Evolutionary conservation across 2,113 vertebrate genomes (phyloP), one percentile per base, ranked within the genome.

Genomic region (Ornithorhynchus anatinus): DNA sequence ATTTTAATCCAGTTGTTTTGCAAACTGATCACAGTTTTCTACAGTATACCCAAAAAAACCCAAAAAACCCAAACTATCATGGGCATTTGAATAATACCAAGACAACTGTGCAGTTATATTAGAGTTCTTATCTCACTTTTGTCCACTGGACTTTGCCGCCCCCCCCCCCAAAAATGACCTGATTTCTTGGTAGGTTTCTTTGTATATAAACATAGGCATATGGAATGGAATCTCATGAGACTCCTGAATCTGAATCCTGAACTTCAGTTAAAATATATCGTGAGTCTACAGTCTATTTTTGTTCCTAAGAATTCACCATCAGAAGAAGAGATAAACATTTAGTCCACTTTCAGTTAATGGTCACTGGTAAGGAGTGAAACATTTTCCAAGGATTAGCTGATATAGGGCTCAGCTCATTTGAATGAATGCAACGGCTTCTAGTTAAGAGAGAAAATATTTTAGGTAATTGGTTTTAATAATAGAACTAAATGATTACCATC

Each of bases 391-490:
- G 3, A 69, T 48, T 54, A 62, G 3, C 5, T 70, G 45, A 83
- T 31, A 27, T 69, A 75, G 19, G 0, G 20, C 39, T 84, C 66
- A 53, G 59, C 33, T 77, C 42, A 70, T 43, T 66, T 74, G 83
- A 69, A 43, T 22, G 40, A 80, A 77, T 33, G 5, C 15, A 68
- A 82, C 57, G 14, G 1, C 11, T 66, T 31, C 33, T 56, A 17
- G 32, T 45, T 77, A 77, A 77, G 48, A 74, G 68, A 79, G 51
- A 85, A 66, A 75, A 69, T 72, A 79, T 57, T 25, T 63, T 58
- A 84, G 59, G 79, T 11, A 29, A 79, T 61, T 51, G 77, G 62
- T 69, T 69, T 22, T 69, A 81, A 81, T 74, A 62, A 76, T 62
- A 79, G 50, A 22, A 6, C 62, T 56, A 79, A 70, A 64, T 25